A percentile compares a stretch with the other conserved stretches of the same genome.
phyloP scores from a whole-genome alignment of 30 jellyfish, hydroid and myxozoan genomes.

The Nemopilema nomurai region DNA sequence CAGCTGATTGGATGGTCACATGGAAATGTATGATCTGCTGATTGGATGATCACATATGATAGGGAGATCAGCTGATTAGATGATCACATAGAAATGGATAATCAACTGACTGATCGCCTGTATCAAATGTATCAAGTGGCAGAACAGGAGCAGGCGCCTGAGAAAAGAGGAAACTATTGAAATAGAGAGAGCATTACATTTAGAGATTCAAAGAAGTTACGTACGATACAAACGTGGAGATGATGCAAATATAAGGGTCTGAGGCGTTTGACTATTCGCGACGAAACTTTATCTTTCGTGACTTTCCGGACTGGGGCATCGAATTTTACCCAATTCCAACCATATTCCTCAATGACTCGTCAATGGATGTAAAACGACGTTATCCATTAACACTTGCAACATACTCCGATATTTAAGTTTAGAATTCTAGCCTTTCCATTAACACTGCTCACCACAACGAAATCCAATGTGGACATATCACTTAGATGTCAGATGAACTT shows the following conservation, averaged over 20 bases:
- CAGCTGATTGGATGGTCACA: too few species aligned
- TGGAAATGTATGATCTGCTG: too few species aligned
- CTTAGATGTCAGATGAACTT: background rate
- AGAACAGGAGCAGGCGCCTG: too few species aligned
- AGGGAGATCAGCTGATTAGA: background rate
- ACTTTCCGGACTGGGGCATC: background rate
- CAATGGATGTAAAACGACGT: background rate
- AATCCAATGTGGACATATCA: background rate
- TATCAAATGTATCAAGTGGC: too few species aligned
- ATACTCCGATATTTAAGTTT: background rate
- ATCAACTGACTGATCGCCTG: too few species aligned
- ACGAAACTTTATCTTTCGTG: background rate
- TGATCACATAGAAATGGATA: too few species aligned
- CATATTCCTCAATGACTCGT: background rate
- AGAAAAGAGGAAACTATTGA: too few species aligned
- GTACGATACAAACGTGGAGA: too few species aligned
- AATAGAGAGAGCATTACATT: too few species aligned
- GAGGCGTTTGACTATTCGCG: background rate
- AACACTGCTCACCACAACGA: slow-evolving; percentile 16
- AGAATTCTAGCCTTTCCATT: slow-evolving; percentile 7
- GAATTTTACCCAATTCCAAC: background rate
- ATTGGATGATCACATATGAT: background rate
- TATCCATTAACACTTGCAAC: slow-evolving; percentile 27
- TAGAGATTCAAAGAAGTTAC: too few species aligned
- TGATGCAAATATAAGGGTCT: too few species aligned